Percentiles rank a stretch among this genome's conserved stretches.
Evolutionary conservation across 2,113 vertebrate genomes (phyloP).

Genomic region (Kryptolebias marmoratus): DNA sequence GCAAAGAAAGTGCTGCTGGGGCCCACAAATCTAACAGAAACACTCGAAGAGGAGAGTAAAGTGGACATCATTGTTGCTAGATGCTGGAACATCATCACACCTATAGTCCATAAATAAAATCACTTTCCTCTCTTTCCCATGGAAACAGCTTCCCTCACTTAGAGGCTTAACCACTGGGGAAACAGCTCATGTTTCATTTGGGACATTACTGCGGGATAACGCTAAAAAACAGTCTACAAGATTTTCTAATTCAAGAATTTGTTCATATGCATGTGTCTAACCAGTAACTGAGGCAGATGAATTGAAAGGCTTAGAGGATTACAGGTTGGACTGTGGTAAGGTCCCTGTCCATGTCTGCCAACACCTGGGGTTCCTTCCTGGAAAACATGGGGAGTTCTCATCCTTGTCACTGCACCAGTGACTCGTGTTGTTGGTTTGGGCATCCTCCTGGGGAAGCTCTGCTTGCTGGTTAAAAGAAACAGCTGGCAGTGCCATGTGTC

Average conservation of each 20-base stretch:
- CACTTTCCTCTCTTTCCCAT: neutral
- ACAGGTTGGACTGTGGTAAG: neutral
- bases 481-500: slow-evolving; percentile 30
- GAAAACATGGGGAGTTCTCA: neutral
- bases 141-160: neutral
- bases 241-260: neutral
- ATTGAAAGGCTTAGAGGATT: neutral
- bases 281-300: neutral
- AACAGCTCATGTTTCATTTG: neutral
- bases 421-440: neutral
- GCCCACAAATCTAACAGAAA: neutral
- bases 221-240: neutral
- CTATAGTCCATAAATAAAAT: neutral
- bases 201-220: neutral
- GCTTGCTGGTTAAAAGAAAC: slow-evolving; percentile 11
- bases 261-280: neutral
- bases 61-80: neutral
- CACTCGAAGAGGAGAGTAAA: neutral
- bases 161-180: too few species aligned
- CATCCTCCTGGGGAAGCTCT: slow-evolving; percentile 11
- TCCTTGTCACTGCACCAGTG: slow-evolving; percentile 18
- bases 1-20: too few species aligned
- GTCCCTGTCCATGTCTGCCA: neutral
- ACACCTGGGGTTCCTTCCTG: slow-evolving; percentile 13
- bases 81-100: neutral